These are phyloP conservation scores for Pygoscelis antarcticus DNA, from an alignment of 2,113 vertebrate species.

Conservation along the genomic window DNA sequence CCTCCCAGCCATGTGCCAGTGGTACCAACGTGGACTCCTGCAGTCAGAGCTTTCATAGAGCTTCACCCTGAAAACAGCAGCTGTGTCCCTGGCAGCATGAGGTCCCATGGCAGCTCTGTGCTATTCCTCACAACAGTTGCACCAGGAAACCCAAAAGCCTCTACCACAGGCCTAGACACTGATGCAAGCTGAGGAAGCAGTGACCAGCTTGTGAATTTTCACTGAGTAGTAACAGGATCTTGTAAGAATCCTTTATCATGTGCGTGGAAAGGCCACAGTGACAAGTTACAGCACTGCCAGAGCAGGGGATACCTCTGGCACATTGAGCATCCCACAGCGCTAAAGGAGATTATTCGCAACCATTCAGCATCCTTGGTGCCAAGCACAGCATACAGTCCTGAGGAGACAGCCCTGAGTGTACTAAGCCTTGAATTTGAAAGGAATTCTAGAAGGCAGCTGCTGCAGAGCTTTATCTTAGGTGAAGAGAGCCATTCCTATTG, in stretches of 20 bases:
- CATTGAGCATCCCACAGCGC: no score
- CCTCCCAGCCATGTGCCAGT: rapidly evolving
- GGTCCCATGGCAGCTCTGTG: background rate
- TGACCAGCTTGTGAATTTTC: background rate
- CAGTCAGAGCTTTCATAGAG: background rate
- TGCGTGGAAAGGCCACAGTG: background rate
- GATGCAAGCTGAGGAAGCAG: background rate
- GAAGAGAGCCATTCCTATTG: background rate
- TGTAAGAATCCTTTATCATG: background rate
- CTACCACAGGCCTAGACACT: background rate
- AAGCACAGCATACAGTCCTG: background rate
- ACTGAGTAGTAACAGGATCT: background rate
- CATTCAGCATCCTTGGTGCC: background rate
- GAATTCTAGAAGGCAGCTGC: background rate
- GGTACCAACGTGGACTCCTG: rapidly evolving
- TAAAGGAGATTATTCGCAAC: background rate
- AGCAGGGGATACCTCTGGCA: background rate
- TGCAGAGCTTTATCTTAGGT: background rate
- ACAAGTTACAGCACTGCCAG: background rate
- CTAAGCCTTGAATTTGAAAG: background rate
- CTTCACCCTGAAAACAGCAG: background rate
- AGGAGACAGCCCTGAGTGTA: background rate
- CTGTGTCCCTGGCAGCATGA: background rate
- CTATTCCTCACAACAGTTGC: background rate
- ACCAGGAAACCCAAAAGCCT: background rate